Evolutionary conservation across 1,140 invertebrate species (phyloP), one percentile per base, ranked within the genome.

Genomic region (Euwallacea similis): DNA sequence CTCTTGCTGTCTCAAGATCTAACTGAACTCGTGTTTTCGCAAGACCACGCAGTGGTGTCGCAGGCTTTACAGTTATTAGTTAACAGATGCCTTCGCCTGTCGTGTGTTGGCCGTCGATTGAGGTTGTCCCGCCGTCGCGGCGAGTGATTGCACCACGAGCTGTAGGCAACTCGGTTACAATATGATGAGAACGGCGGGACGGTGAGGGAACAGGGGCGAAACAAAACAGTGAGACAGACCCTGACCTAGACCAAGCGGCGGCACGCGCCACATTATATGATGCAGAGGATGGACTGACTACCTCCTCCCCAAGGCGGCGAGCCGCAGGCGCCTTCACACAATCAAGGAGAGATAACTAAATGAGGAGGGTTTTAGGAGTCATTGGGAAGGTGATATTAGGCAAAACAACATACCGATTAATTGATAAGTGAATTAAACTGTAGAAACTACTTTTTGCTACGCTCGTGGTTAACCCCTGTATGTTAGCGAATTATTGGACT

Each of bases 211-310:
- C 15, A 33, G 42, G 42, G 68, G 68, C n/a, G n/a, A 42, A 62
- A 64, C 60, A 70, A 70, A 63, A 70, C 60, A 64, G 33, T 33
- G 21, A 33, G 21, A 46, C 21, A 63, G 68, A 70, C 68, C 68
- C 68, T 70, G 68, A 70, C 68, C 68, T 70, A 70, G 68, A 64
- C 60, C 53, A 70, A 70, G 33, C 44, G 59, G 47, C 68, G 60
- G 68, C 68, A 70, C 68, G 68, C 68, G 68, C 60, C 68, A 55
- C 58, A 33, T 59, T 55, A 44, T 61, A n/a, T 13, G 44, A 62
- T 69, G 58, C 43, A 21, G 60, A 63, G 46, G 67, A 63, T 55
- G 67, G 66, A 42, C 47, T 44, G 7, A 15, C 67, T 43, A 63
- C 67, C 59, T 62, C 43, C 42, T 43, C 58, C 60, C 16, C 47